Conservation (phyloP, 2,113 vertebrate genomes). For the Madoqua kirkii region DNA sequence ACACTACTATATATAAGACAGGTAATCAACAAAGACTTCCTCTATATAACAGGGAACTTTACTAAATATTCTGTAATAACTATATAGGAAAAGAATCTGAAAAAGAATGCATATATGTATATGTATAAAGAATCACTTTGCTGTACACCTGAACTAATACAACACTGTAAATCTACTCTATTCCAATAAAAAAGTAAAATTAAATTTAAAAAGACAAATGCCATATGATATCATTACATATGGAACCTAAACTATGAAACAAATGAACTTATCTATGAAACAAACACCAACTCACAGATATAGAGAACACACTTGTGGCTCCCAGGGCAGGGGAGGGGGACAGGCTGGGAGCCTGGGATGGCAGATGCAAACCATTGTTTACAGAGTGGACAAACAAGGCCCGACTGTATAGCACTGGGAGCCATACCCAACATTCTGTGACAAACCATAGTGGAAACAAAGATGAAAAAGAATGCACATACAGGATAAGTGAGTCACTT, state of each 20-base stretch:
- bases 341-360: neutral
- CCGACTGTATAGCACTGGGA: neutral
- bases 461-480: neutral
- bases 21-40: neutral
- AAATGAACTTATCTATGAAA: neutral
- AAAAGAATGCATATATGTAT: neutral
- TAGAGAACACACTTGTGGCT: neutral
- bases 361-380: neutral
- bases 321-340: neutral
- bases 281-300: neutral
- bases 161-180: neutral
- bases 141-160: neutral
- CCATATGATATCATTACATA: neutral
- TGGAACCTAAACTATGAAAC: neutral
- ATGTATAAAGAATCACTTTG: neutral
- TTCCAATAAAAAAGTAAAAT: neutral
- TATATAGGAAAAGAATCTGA: neutral
- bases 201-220: neutral
- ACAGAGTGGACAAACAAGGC: neutral
- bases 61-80: neutral
- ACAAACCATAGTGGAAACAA: neutral
- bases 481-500: neutral
- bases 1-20: neutral
- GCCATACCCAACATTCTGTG: neutral
- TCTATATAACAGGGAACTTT: neutral